phyloP scores from a whole-genome alignment of 2,888 invertebrate genomes.

The Aphodius granarius region DNA sequence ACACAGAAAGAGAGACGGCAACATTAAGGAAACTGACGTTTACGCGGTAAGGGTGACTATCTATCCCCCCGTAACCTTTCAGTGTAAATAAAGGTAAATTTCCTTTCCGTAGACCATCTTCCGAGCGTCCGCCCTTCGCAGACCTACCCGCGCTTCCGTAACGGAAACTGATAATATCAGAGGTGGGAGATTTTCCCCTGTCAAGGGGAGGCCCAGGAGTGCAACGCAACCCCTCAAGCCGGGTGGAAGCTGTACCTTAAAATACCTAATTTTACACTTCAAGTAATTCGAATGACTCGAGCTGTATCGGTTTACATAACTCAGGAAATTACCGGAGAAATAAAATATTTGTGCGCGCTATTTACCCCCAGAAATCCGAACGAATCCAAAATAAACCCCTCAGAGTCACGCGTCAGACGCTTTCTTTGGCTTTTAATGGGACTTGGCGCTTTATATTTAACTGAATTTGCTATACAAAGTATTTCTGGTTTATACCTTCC shows the following conservation, averaged over 20 bases:
- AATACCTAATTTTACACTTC: slow-evolving; percentile 19
- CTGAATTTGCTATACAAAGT: too few relatives aligned
- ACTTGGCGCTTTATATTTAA: background rate
- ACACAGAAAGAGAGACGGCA: background rate
- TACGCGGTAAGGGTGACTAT: background rate
- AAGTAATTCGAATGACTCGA: slow-evolving; percentile 6
- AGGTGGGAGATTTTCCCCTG: background rate
- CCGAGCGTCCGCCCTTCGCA: background rate
- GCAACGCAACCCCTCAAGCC: background rate
- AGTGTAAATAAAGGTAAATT: slow-evolving; percentile 7
- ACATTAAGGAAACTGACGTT: slow-evolving; percentile 5
- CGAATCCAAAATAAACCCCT: background rate
- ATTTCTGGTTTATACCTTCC: too few relatives aligned
- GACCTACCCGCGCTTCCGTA: background rate
- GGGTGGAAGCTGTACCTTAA: slow-evolving; percentile 13
- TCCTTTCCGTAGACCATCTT: background rate
- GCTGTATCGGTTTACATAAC: background rate
- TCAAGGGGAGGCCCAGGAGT: background rate
- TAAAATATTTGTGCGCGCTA: background rate
- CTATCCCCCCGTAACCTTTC: background rate
- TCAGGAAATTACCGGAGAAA: background rate
- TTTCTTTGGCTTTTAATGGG: background rate
- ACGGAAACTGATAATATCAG: slow-evolving; percentile 3
- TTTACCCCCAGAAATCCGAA: background rate
- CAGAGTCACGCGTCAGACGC: background rate